phyloP scores from a whole-genome alignment of 2,888 invertebrate genomes.

The Conops quadrifasciatus region DNA sequence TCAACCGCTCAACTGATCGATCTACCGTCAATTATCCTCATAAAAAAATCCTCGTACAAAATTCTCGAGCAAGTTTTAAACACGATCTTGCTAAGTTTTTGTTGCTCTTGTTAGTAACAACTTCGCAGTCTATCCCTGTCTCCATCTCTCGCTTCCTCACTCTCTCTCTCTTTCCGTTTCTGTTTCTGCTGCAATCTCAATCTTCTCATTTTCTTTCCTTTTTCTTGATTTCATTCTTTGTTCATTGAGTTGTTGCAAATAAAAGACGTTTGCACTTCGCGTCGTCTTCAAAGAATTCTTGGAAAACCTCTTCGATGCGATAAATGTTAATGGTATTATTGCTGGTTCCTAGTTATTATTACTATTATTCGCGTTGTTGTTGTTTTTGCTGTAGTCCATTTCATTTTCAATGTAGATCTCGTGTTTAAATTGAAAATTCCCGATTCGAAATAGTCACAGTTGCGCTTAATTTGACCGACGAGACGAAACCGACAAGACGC shows the following conservation, averaged over 20 bases:
- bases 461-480: conserved; percentile 44
- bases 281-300: conserved; percentile 34
- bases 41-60: no score
- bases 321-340: conserved; percentile 20
- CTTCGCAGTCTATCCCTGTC: not conserved
- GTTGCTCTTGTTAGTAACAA: no score
- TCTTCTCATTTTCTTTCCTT: not conserved
- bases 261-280: conserved; percentile 30
- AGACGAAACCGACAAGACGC: conserved; percentile 3
- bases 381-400: conserved; percentile 19
- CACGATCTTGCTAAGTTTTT: no score
- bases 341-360: conserved; percentile 12
- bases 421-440: conserved; percentile 46
- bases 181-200: not conserved
- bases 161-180: not conserved
- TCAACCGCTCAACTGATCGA: no score
- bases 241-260: conserved; percentile 18
- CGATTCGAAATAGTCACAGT: conserved; percentile 46
- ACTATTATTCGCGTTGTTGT: conserved; percentile 18
- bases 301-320: conserved; percentile 30
- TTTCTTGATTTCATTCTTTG: not conserved
- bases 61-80: no score
- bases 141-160: not conserved
- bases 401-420: conserved; percentile 14
- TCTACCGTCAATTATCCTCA: no score